These are phyloP conservation scores for Euura saliciscinereae DNA, from an alignment of 1,140 invertebrate genomes.

Conservation along the genomic window DNA sequence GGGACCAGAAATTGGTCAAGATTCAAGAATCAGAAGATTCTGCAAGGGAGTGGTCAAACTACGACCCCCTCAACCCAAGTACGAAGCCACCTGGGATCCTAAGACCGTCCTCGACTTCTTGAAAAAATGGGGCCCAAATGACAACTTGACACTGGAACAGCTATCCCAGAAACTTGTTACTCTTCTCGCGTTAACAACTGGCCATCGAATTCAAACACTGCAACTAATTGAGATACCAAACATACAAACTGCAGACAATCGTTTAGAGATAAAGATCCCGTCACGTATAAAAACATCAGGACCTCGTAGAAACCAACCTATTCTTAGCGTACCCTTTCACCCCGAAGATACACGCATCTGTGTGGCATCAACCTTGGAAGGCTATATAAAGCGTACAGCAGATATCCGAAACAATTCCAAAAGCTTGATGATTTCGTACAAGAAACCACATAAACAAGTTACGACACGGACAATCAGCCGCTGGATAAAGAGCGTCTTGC, in stretches of 20 bases:
- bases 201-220: conserved; percentile 21
- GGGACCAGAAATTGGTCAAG: not conserved
- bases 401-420: too few relatives aligned
- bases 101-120: conserved; percentile 25
- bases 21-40: conserved; percentile 26
- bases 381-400: too few relatives aligned
- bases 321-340: conserved; percentile 5
- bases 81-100: conserved; percentile 28
- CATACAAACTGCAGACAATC: not conserved
- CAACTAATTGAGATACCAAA: not conserved
- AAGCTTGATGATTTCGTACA: too few relatives aligned
- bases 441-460: too few relatives aligned
- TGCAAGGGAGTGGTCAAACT: too few relatives aligned
- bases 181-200: conserved; percentile 20
- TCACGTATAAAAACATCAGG: conserved; percentile 6
- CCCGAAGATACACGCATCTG: not conserved
- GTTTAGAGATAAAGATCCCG: conserved; percentile 10
- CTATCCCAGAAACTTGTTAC: conserved; percentile 10
- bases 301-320: not conserved
- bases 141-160: conserved; percentile 11
- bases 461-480: too few relatives aligned
- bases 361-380: not conserved
- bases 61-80: conserved; percentile 27
- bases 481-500: too few relatives aligned
- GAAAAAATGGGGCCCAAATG: not conserved